These are phyloP conservation scores for Enteromius radiatus DNA, from an alignment of 2,797 vertebrate species.

Conservation along the genomic window DNA sequence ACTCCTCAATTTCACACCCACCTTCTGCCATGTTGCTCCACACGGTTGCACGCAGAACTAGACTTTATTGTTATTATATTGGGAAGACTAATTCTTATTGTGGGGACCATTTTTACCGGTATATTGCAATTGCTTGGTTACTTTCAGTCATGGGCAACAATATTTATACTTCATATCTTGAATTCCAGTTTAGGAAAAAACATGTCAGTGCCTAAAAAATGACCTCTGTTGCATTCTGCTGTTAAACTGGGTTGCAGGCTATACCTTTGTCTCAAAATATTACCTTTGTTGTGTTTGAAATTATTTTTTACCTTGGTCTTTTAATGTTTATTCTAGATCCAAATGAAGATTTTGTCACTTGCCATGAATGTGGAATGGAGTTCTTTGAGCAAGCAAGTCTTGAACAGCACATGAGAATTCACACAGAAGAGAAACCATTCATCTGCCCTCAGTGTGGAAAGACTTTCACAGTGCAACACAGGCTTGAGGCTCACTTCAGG, in stretches of 20 bases:
- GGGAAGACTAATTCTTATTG: too few relatives aligned
- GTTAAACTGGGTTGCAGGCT: neutral
- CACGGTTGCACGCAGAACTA: too few relatives aligned
- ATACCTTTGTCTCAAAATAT: neutral
- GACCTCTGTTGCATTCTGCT: neutral
- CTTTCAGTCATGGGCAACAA: neutral
- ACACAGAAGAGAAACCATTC: neutral
- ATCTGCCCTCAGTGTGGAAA: neutral
- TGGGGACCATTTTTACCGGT: neutral
- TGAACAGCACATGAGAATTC: neutral
- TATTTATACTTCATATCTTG: neutral
- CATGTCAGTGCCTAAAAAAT: neutral
- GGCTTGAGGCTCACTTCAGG: neutral
- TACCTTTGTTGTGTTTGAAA: neutral
- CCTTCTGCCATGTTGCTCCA: too few relatives aligned
- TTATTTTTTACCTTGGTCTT: neutral
- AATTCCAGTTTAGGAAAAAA: neutral
- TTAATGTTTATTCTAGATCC: constrained; percentile 12
- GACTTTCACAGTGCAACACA: neutral
- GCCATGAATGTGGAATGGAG: neutral
- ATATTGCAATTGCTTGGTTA: too few relatives aligned
- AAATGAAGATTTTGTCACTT: neutral
- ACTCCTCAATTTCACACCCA: too few relatives aligned
- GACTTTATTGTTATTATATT: too few relatives aligned
- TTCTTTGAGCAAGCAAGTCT: neutral